These are phyloP conservation scores for Spheniscus humboldti DNA, from an alignment of 2,797 vertebrate species.

Conservation along the genomic window DNA sequence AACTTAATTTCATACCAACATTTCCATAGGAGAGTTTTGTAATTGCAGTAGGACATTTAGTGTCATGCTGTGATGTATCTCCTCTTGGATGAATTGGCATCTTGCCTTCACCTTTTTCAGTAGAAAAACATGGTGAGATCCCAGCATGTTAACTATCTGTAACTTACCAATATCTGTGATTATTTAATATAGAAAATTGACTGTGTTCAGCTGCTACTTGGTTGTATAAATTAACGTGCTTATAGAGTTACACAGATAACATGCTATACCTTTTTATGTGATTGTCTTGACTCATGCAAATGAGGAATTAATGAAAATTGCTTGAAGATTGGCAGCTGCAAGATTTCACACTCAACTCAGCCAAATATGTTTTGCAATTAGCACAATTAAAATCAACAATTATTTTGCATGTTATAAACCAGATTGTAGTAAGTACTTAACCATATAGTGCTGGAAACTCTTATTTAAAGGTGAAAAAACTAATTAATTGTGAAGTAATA, in stretches of 20 bases:
- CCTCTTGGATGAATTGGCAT: constrained; percentile 21
- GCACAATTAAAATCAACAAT: background rate
- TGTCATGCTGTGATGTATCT: constrained; percentile 11
- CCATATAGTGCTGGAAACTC: background rate
- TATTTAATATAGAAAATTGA: background rate
- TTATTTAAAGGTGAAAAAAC: background rate
- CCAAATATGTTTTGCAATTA: background rate
- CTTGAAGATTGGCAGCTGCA: background rate
- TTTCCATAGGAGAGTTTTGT: constrained; percentile 7
- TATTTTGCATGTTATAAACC: background rate
- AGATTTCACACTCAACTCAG: background rate
- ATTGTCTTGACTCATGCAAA: background rate
- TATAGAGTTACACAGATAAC: background rate
- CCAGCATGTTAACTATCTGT: background rate
- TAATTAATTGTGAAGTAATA: background rate
- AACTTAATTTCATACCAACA: background rate
- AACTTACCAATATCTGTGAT: background rate
- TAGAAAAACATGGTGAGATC: constrained; percentile 43
- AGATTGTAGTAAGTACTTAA: background rate
- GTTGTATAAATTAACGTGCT: background rate
- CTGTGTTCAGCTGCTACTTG: background rate
- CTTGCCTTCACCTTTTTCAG: constrained; percentile 18
- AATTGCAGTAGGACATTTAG: constrained; percentile 1
- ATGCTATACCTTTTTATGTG: background rate
- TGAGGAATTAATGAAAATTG: background rate